phyloP scores from a whole-genome alignment of 2,888 invertebrate species.

The Drosophila ustulata region DNA sequence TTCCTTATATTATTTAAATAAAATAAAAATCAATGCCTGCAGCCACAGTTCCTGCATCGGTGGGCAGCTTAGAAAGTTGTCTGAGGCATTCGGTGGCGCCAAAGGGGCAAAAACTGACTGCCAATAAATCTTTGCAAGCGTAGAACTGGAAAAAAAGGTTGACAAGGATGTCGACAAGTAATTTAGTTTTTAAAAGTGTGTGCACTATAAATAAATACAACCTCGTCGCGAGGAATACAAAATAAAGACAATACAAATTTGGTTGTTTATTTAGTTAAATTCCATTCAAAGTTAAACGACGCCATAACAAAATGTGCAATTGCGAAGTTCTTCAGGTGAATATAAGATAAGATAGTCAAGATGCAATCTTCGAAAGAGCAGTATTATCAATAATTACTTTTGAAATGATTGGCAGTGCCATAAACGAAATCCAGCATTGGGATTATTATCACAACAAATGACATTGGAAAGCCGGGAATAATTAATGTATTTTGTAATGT shows the following conservation, averaged over 20 bases:
- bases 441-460: conserved; percentile 9
- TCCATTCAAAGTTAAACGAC: not conserved
- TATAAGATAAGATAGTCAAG: conserved; percentile 21
- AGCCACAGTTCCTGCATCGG: conserved; percentile 24
- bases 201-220: too few relatives aligned
- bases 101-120: conserved; percentile 4
- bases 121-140: conserved; percentile 9
- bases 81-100: conserved; percentile 6
- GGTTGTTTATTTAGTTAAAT: not conserved
- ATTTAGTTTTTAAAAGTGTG: too few relatives aligned
- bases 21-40: conserved; percentile 5
- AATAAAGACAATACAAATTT: not conserved
- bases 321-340: not conserved
- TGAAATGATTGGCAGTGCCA: not conserved
- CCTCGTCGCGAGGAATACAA: not conserved
- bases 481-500: not conserved
- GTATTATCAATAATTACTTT: conserved; percentile 7
- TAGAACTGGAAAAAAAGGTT: not conserved
- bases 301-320: not conserved
- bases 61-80: conserved; percentile 35
- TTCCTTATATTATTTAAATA: conserved; percentile 13
- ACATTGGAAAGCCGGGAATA: not conserved
- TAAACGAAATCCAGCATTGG: not conserved
- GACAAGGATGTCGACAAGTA: not conserved
- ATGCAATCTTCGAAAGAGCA: conserved; percentile 1